A percentile compares a stretch with the other conserved stretches of the same genome.
Conservation (phyloP, 2,797 vertebrate species). For the Thaleichthys pacificus region DNA sequence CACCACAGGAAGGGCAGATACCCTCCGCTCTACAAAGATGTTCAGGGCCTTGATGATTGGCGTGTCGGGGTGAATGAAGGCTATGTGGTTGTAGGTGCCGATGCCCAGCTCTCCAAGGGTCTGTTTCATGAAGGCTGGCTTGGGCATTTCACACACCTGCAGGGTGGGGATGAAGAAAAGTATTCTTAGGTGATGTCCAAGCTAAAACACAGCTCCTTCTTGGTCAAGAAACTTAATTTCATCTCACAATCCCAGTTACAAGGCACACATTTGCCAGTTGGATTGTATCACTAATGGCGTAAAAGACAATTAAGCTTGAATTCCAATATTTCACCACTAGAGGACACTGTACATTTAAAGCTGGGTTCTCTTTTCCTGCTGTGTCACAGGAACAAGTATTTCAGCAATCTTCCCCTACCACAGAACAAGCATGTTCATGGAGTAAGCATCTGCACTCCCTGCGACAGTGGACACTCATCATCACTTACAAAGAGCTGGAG, state of each 20-base stretch:
- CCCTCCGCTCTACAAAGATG: slow-evolving; percentile 95
- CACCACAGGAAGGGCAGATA: slow-evolving; percentile 95
- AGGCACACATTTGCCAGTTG: too few relatives aligned
- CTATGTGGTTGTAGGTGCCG: slow-evolving; percentile 93
- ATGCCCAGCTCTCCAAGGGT: slow-evolving; percentile 93
- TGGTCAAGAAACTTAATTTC: too few relatives aligned
- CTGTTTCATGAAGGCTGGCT: slow-evolving; percentile 99
- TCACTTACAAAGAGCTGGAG: slow-evolving; percentile 98
- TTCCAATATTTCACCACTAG: slow-evolving; percentile 1
- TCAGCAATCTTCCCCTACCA: not conserved
- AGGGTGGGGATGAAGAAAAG: slow-evolving; percentile 10
- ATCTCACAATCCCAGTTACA: too few relatives aligned
- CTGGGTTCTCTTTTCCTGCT: not conserved
- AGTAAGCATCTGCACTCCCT: not conserved
- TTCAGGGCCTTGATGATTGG: slow-evolving; percentile 98
- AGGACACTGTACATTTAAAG: not conserved
- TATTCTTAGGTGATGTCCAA: not conserved
- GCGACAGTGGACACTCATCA: not conserved
- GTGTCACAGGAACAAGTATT: not conserved
- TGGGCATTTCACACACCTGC: slow-evolving; percentile 98
- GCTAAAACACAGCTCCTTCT: too few relatives aligned
- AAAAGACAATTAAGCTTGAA: too few relatives aligned
- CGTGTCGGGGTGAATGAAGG: slow-evolving; percentile 96
- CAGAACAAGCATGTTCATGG: not conserved
- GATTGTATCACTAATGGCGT: too few relatives aligned